Evolutionary conservation across 2,113 vertebrate genomes (phyloP).

Genomic region (Daboia siamensis): DNA sequence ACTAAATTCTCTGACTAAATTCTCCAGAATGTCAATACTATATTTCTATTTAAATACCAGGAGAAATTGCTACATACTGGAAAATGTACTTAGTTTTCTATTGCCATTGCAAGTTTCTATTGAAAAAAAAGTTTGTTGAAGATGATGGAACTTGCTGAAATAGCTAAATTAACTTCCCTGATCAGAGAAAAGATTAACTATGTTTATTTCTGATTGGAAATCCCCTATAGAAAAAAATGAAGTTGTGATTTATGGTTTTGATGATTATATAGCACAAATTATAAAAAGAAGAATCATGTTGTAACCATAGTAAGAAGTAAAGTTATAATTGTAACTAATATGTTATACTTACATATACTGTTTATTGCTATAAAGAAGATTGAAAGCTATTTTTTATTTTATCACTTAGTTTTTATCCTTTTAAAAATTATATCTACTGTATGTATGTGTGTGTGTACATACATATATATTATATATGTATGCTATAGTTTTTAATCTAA

Average conservation of each 20-base stretch:
- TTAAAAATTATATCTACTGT: too few relatives aligned
- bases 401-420: too few relatives aligned
- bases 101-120: not conserved
- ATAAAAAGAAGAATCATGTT: not conserved
- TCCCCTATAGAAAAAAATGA: not conserved
- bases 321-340: not conserved
- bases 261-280: not conserved
- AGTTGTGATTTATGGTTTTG: not conserved
- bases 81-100: not conserved
- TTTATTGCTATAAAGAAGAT: not conserved
- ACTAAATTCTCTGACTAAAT: conserved; percentile 4
- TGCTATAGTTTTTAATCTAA: too few relatives aligned
- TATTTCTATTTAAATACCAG: not conserved
- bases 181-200: not conserved
- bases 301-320: not conserved
- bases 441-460: too few relatives aligned
- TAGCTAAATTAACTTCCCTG: not conserved
- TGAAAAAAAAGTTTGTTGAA: not conserved
- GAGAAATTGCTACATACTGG: not conserved
- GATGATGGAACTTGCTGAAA: not conserved
- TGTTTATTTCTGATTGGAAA: not conserved
- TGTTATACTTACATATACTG: not conserved
- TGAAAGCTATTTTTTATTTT: too few relatives aligned
- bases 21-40: not conserved
- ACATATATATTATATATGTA: too few relatives aligned